Conservation (phyloP, 1,140 invertebrate species). For the Drosophila kepulauana region DNA sequence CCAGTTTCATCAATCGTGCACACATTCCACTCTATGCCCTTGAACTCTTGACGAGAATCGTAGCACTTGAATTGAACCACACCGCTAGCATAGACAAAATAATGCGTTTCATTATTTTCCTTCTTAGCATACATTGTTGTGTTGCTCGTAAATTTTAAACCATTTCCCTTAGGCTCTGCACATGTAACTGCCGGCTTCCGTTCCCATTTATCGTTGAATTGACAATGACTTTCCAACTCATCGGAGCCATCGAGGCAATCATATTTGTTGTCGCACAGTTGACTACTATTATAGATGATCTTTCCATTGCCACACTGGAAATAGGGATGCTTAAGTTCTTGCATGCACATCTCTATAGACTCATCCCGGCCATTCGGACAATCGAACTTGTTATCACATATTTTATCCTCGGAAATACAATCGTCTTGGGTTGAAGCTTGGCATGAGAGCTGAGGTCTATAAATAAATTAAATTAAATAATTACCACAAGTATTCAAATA, state of each 20-base stretch:
- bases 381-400: constrained; percentile 23
- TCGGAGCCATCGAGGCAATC: constrained; percentile 49
- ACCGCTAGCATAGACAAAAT: constrained; percentile 37
- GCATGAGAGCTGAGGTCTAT: no score
- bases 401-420: neutral
- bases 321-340: rapidly evolving
- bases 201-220: rapidly evolving
- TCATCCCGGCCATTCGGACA: constrained; percentile 45
- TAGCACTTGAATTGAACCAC: constrained; percentile 9
- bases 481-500: no score
- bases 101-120: no score
- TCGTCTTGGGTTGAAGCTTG: no score
- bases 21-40: constrained; percentile 14
- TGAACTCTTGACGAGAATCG: rapidly evolving
- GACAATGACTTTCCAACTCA: neutral
- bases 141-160: neutral
- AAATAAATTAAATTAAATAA: no score
- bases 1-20: neutral
- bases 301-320: constrained; percentile 42
- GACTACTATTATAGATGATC: neutral
- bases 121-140: neutral
- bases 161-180: neutral
- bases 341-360: constrained; percentile 27
- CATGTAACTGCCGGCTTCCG: neutral
- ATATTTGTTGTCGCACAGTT: constrained; percentile 24